Conservation (phyloP, 64 coral and sea anemone genomes). For the Astreopora myriophthalma region DNA sequence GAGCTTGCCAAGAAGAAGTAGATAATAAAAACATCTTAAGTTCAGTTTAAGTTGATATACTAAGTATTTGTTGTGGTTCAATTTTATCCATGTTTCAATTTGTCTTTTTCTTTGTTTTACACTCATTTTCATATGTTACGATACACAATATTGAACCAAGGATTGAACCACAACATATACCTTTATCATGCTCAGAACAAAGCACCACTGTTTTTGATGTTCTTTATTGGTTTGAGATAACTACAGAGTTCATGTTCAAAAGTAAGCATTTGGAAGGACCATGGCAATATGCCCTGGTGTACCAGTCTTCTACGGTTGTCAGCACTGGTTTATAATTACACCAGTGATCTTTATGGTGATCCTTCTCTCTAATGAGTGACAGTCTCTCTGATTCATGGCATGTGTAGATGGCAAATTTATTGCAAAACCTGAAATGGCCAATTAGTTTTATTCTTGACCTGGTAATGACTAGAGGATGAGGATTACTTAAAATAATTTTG, state of each 20-base stretch:
- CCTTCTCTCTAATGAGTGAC: background rate
- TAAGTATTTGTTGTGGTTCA: background rate
- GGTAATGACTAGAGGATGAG: background rate
- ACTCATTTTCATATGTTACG: background rate
- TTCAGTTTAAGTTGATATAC: conserved; percentile 6
- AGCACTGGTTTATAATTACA: background rate
- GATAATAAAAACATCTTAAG: conserved; percentile 22
- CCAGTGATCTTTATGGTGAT: background rate
- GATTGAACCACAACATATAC: background rate
- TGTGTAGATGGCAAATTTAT: background rate
- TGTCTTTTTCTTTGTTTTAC: background rate
- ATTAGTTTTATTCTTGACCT: background rate
- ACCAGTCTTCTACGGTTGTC: background rate
- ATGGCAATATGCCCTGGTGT: conserved; percentile 40
- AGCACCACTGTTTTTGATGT: conserved; percentile 4
- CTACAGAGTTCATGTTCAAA: conserved; percentile 40
- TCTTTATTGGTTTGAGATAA: background rate
- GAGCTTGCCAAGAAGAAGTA: conserved; percentile 60
- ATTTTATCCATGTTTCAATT: background rate
- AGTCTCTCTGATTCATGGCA: background rate
- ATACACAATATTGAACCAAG: background rate
- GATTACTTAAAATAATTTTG: background rate
- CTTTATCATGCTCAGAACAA: background rate
- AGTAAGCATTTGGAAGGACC: conserved; percentile 18
- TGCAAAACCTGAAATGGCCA: conserved; percentile 13